These are phyloP conservation scores for Elysia chlorotica DNA, from an alignment of 1,140 invertebrate species.

Conservation along the genomic window DNA sequence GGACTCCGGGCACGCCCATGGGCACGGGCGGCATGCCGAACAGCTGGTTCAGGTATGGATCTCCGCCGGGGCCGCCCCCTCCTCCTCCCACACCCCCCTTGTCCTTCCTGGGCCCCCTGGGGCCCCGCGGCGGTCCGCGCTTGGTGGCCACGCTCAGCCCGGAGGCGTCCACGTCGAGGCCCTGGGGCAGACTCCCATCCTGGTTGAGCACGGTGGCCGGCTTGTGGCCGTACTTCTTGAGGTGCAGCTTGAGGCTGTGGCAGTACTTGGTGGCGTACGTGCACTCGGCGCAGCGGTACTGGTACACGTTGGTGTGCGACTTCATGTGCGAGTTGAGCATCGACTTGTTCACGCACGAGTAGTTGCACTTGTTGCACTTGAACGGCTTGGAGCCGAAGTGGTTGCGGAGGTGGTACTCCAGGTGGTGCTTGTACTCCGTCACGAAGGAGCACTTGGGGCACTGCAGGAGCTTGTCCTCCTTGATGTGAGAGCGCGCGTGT, in stretches of 20 bases:
- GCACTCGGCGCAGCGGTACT: slow-evolving; percentile 93
- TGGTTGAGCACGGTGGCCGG: slow-evolving; percentile 59
- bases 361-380: slow-evolving; percentile 80
- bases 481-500: slow-evolving; percentile 87
- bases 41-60: slow-evolving; percentile 13
- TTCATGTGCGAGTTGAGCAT: slow-evolving; percentile 99
- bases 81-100: no score
- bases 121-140: slow-evolving; percentile 56
- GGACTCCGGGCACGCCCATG: slow-evolving; percentile 28
- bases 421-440: slow-evolving; percentile 98
- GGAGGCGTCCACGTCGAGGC: slow-evolving; percentile 47
- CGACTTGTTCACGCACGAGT: slow-evolving; percentile 94
- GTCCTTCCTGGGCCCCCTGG: slow-evolving; percentile 54
- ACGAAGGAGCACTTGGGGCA: slow-evolving; percentile 95
- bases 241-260: slow-evolving; percentile 94
- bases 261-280: slow-evolving; percentile 98
- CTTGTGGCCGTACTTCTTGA: slow-evolving; percentile 88
- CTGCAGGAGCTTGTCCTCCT: slow-evolving; percentile 85
- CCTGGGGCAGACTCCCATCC: slow-evolving; percentile 58
- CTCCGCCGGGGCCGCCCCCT: no score
- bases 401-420: slow-evolving; percentile 94
- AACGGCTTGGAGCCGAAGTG: slow-evolving; percentile 96
- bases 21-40: slow-evolving; percentile 32
- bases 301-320: slow-evolving; percentile 95
- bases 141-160: slow-evolving; percentile 52